Evolutionary conservation across 1,140 invertebrate genomes (phyloP).

Genomic region (Stegodyphus dumicola): DNA sequence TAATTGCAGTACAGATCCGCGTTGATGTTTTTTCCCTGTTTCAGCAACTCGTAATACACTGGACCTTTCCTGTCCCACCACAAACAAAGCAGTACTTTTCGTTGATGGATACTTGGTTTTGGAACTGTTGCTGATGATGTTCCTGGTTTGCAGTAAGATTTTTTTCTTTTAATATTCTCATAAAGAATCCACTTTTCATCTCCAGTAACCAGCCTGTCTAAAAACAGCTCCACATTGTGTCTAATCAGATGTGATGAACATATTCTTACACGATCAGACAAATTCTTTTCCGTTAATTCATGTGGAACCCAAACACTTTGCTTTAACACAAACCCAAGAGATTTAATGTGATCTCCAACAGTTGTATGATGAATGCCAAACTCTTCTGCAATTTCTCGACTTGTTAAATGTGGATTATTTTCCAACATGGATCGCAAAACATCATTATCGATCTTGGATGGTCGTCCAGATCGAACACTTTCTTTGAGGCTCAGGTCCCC

Average conservation of each 20-base stretch:
- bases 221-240: too few relatives aligned
- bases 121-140: neutral
- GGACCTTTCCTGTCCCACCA: neutral
- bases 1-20: slow-evolving; percentile 38
- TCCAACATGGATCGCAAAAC: too few relatives aligned
- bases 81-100: neutral
- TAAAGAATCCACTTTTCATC: neutral
- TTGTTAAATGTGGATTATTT: too few relatives aligned
- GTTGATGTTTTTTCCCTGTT: slow-evolving; percentile 36
- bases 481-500: too few relatives aligned
- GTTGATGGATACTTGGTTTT: neutral
- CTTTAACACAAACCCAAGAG: slow-evolving; percentile 35
- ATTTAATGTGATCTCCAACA: slow-evolving; percentile 21
- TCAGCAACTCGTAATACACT: neutral
- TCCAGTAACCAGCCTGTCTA: neutral
- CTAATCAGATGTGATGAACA: too few relatives aligned
- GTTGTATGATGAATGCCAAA: too few relatives aligned
- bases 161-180: neutral
- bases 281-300: slow-evolving; percentile 17
- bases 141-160: neutral
- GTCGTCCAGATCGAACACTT: too few relatives aligned
- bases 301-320: slow-evolving; percentile 25
- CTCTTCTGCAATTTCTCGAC: too few relatives aligned
- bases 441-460: too few relatives aligned
- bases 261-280: too few relatives aligned